These are phyloP conservation scores for Subanguina moxae DNA, from an alignment of 1,140 invertebrate genomes.

Conservation along the genomic window DNA sequence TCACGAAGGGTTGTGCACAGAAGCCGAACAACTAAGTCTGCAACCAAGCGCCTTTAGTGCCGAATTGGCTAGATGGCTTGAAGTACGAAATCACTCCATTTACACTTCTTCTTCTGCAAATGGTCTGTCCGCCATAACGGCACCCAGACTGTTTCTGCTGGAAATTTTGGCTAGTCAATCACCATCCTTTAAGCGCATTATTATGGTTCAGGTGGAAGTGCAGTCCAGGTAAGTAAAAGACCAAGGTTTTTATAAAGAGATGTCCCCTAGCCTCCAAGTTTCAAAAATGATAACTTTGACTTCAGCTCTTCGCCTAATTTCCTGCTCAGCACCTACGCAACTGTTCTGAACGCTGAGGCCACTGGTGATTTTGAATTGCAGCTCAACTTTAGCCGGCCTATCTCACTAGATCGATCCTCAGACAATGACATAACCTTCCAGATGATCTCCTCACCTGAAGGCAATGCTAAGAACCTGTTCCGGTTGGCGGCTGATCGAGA, in stretches of 20 bases:
- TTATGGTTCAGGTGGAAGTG: slow-evolving; percentile 33
- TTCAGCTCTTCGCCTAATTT: slow-evolving; percentile 14
- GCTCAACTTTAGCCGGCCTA: not conserved
- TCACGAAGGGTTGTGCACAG: slow-evolving; percentile 28
- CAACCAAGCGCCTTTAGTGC: slow-evolving; percentile 7
- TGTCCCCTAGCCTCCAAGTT: not conserved
- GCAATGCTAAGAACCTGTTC: not conserved
- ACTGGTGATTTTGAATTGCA: not conserved
- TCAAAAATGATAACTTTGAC: slow-evolving; percentile 10
- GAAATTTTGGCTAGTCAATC: slow-evolving; percentile 31
- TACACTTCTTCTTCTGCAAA: slow-evolving; percentile 11
- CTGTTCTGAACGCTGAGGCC: not conserved
- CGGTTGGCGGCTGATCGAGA: not conserved
- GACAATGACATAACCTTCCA: not conserved
- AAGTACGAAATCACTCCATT: slow-evolving; percentile 17
- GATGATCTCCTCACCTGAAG: not conserved
- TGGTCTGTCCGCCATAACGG: not conserved
- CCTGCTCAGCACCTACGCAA: not conserved
- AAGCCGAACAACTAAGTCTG: slow-evolving; percentile 26
- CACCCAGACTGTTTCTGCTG: slow-evolving; percentile 19
- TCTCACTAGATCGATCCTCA: not conserved
- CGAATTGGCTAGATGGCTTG: slow-evolving; percentile 17
- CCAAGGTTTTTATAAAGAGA: not conserved
- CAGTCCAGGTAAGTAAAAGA: slow-evolving; percentile 25
- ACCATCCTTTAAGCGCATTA: slow-evolving; percentile 22